Percentiles rank a stretch among this genome's conserved stretches.
phyloP scores from a whole-genome alignment of 2,797 vertebrate genomes.

The Pangasius mekongensis region DNA sequence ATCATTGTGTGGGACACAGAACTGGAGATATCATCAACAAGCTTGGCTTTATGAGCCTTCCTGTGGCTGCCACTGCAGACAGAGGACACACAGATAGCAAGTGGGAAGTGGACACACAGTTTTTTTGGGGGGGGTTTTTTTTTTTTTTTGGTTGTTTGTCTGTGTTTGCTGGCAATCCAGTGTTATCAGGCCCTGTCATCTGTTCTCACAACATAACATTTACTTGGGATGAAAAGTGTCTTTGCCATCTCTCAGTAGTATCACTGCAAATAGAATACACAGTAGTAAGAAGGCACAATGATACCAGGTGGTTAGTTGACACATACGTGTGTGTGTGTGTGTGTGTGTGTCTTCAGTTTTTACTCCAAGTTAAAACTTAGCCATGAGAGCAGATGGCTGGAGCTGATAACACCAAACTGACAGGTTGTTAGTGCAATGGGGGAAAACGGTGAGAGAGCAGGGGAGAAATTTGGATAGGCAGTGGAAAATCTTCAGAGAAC shows the following conservation, averaged over 20 bases:
- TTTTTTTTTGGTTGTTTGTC: constrained; percentile 35
- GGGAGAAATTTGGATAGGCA: constrained; percentile 38
- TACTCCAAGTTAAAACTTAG: constrained; percentile 6
- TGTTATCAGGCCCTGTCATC: constrained; percentile 39
- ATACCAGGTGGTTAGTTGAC: background rate
- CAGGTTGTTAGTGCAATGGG: background rate
- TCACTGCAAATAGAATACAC: background rate
- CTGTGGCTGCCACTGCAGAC: constrained; percentile 77
- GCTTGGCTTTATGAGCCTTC: constrained; percentile 74
- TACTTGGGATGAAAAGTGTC: constrained; percentile 64
- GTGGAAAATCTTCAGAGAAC: background rate
- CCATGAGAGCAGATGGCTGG: constrained; percentile 45
- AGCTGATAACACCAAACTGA: constrained; percentile 41
- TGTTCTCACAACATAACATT: constrained; percentile 34
- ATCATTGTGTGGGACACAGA: constrained; percentile 74
- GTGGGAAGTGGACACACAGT: constrained; percentile 42
- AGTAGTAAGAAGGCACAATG: background rate
- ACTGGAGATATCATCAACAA: constrained; percentile 76
- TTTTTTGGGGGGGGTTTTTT: constrained; percentile 40
- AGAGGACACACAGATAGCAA: constrained; percentile 49
- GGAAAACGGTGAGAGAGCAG: constrained; percentile 65
- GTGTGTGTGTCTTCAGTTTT: constrained; percentile 8
- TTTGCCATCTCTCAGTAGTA: background rate
- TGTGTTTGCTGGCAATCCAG: constrained; percentile 26
- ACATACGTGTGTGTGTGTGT: background rate